Evolutionary conservation across 2,797 vertebrate species (phyloP).

Genomic region (Chlorospingus semifuscus): DNA sequence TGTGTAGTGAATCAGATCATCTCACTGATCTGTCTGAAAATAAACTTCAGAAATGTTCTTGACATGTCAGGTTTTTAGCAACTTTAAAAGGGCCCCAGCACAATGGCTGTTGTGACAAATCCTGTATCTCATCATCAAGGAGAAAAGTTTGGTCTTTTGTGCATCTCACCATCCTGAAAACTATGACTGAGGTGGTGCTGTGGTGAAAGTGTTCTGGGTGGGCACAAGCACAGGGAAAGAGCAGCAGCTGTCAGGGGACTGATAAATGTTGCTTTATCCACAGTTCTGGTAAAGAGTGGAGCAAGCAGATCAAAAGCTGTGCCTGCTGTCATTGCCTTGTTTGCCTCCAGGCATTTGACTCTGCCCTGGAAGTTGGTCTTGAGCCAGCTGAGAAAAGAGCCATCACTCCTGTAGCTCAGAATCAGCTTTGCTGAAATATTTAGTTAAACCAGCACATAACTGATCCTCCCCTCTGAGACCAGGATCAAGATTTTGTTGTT

Average conservation of each 20-base stretch:
- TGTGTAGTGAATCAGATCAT: background rate
- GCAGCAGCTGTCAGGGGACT: background rate
- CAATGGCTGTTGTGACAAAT: background rate
- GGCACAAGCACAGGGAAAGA: background rate
- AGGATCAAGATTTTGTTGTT: background rate
- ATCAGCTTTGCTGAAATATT: background rate
- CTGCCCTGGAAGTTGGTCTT: background rate
- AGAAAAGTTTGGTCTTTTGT: background rate
- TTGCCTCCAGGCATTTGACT: background rate
- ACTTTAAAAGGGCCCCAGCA: background rate
- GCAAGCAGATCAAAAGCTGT: background rate
- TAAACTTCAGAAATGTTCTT: background rate
- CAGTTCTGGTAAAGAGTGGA: background rate
- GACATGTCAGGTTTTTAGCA: fast-evolving
- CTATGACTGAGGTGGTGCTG: background rate
- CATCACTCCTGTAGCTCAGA: background rate
- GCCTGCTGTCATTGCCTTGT: background rate
- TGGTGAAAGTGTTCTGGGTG: background rate
- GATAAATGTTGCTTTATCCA: background rate
- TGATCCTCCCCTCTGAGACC: background rate
- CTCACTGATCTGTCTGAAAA: background rate
- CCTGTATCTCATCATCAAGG: background rate
- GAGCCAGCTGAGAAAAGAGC: background rate
- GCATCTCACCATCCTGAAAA: background rate
- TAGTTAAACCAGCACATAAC: background rate